Evolutionary conservation across 2,113 vertebrate genomes (phyloP), one percentile per base, ranked within the genome.

Genomic region (Formicarius rufipectus): DNA sequence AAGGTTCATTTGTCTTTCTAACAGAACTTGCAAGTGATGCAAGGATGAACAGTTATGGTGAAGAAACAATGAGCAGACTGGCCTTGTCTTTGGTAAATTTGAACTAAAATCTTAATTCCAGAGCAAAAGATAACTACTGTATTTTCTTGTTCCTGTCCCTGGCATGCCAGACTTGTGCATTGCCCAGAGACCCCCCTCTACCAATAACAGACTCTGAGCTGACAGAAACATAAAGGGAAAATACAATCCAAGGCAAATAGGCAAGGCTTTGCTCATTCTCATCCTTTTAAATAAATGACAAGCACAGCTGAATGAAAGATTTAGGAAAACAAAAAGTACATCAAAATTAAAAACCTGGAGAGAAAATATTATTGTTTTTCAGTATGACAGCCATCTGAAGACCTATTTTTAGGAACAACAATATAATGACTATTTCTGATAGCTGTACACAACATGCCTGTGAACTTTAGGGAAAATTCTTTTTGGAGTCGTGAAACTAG

Each of bases 1-100:
- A 39, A 42, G 73, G 59, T 80, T 82, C 58, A 78, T 94, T 60
- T 79, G 27, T 93, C 91, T 87, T 87, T 96, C 75, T 69, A 96
- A 89, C 71, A 92, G 90, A 95, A 85, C 68, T 91, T 40, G 74
- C 19, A 62, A 87, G 62, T 0, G 0, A 21, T 55, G 89, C 18
- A 67, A 92, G 67, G 76, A 91, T 67, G 82, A 94, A 16, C 33
- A 66, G 58, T 75, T 89, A 53, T 77, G 64, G 72, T 12, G 60
- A 71, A 88, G 82, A 45, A 93, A 81, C 2, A 0, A 71, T 1
- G 3, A 2, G 23, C 18, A 62, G 63, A 15, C 6, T 47, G 87
- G 88, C 68, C 72, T 80, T 71, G 19, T 59, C 60, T 93, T 64
- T 30, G 72, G 69, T 72, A 94, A 91, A 93, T 50, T 3, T 71